phyloP scores from a whole-genome alignment of 2,797 vertebrate species.

The Amazonetta brasiliensis region DNA sequence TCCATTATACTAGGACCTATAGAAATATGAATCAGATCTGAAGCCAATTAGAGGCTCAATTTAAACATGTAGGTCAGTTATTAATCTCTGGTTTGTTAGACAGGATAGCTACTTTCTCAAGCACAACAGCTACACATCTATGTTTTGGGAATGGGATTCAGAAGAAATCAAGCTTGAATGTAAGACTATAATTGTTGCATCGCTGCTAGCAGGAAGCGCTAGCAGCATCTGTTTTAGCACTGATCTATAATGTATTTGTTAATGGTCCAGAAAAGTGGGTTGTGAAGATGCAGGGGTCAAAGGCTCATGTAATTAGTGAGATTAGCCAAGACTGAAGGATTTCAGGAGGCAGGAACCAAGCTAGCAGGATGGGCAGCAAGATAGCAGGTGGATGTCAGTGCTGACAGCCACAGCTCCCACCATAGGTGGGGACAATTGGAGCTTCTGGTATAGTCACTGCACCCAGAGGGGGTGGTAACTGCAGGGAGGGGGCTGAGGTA shows the following conservation, averaged over 20 bases:
- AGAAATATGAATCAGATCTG: slow-evolving; percentile 15
- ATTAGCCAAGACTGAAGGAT: not conserved
- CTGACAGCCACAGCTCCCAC: not conserved
- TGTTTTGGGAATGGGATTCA: slow-evolving; percentile 8
- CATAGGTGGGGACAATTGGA: not conserved
- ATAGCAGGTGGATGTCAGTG: not conserved
- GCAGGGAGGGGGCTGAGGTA: not conserved
- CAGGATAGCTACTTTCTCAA: not conserved
- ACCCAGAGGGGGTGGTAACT: not conserved
- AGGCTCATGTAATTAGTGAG: not conserved
- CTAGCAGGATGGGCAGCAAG: not conserved
- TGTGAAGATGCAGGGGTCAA: slow-evolving; percentile 10
- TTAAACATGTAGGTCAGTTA: not conserved
- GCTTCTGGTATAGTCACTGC: not conserved
- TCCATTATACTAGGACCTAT: not conserved
- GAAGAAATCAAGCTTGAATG: not conserved
- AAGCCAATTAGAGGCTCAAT: slow-evolving; percentile 15
- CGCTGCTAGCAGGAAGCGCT: not conserved
- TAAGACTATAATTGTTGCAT: not conserved
- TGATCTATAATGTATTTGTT: not conserved
- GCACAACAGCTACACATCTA: not conserved
- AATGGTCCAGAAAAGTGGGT: slow-evolving; percentile 1
- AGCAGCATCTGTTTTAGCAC: not conserved
- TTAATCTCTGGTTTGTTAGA: slow-evolving; percentile 4
- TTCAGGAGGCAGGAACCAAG: not conserved